Evolutionary conservation across 2,113 vertebrate species (phyloP).

Genomic region (Semicossyphus pulcher): DNA sequence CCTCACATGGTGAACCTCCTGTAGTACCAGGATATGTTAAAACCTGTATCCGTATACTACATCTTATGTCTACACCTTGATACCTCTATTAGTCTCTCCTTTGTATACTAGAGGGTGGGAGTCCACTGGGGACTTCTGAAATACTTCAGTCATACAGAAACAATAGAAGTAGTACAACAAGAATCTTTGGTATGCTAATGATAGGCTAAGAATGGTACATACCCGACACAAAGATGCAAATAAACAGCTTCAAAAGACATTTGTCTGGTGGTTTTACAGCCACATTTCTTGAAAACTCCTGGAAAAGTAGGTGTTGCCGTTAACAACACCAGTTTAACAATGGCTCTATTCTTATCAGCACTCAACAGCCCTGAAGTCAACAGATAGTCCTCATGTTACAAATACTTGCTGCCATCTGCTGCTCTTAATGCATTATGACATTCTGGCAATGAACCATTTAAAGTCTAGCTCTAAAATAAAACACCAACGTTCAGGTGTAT

Average conservation of each 20-base stretch:
- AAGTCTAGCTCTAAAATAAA: neutral
- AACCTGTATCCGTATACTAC: too few relatives aligned
- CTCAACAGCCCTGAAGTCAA: neutral
- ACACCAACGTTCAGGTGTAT: neutral
- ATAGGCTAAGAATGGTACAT: neutral
- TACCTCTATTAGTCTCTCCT: too few relatives aligned
- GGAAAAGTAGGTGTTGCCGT: neutral
- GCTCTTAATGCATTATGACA: neutral
- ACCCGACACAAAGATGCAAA: neutral
- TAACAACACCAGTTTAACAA: neutral
- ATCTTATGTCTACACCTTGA: too few relatives aligned
- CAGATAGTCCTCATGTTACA: neutral
- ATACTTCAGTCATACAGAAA: too few relatives aligned
- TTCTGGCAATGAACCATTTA: neutral
- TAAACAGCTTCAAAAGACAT: neutral
- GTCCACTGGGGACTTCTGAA: too few relatives aligned
- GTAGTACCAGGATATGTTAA: too few relatives aligned
- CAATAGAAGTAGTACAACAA: neutral
- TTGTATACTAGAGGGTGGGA: too few relatives aligned
- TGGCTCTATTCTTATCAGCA: neutral
- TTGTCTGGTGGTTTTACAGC: neutral
- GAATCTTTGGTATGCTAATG: neutral
- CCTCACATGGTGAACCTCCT: too few relatives aligned
- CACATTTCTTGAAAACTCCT: neutral
- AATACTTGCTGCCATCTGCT: slow-evolving; percentile 22